A percentile compares a stretch with the other conserved stretches of the same genome.
phyloP scores from a whole-genome alignment of 2,888 invertebrate species.

The Girardia tigrina region DNA sequence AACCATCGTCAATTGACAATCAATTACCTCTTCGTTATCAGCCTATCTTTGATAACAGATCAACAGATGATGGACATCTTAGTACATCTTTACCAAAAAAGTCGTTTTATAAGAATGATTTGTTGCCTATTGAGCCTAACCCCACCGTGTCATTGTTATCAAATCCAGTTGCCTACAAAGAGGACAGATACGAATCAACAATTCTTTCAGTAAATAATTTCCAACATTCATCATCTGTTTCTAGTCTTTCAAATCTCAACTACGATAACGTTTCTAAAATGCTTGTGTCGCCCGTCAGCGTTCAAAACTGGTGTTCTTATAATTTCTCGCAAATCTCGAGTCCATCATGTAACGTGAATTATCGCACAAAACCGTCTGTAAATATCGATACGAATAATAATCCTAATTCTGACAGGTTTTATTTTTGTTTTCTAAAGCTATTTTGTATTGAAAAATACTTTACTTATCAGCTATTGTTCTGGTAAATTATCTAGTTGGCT shows the following conservation, averaged over 20 bases:
- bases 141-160: neutral
- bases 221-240: neutral
- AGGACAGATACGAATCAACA: neutral
- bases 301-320: constrained; percentile 15
- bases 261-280: neutral
- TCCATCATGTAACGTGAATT: neutral
- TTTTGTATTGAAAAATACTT: neutral
- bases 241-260: neutral
- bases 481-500: neutral
- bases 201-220: neutral
- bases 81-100: neutral
- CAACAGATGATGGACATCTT: neutral
- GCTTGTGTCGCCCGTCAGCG: neutral
- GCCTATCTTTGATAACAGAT: neutral
- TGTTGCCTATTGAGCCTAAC: neutral
- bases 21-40: neutral
- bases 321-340: neutral
- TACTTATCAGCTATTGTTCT: neutral
- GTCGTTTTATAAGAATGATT: neutral
- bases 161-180: neutral
- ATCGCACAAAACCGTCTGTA: neutral
- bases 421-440: neutral
- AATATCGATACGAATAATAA: neutral
- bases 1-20: neutral
- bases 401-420: neutral